Percentiles rank a stretch among this genome's conserved stretches.
Evolutionary conservation across 2,888 invertebrate genomes (phyloP).

Genomic region (Lasioglossum morio): DNA sequence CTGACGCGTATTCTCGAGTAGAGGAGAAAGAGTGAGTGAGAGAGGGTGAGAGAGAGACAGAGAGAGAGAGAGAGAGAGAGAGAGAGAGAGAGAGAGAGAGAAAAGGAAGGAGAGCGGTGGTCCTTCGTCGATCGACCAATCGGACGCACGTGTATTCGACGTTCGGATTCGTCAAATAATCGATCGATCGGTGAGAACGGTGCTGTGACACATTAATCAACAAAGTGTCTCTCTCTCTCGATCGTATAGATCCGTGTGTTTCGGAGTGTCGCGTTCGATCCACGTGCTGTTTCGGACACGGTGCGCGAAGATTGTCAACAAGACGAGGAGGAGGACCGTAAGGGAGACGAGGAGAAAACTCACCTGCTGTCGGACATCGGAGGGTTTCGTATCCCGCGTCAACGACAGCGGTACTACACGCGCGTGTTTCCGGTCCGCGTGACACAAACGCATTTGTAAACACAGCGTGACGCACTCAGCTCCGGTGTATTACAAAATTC

Average conservation of each 20-base stretch:
- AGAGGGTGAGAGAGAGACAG: too few species aligned
- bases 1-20: slow-evolving; percentile 2
- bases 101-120: too few species aligned
- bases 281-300: slow-evolving; percentile 44
- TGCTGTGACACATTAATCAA: slow-evolving; percentile 50
- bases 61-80: background rate
- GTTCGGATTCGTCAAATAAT: slow-evolving; percentile 15
- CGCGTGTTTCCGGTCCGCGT: slow-evolving; percentile 16
- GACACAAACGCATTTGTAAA: slow-evolving; percentile 54
- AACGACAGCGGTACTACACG: slow-evolving; percentile 7
- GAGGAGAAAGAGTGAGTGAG: too few species aligned
- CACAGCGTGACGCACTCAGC: slow-evolving; percentile 4
- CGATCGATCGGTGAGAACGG: slow-evolving; percentile 46
- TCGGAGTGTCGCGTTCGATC: slow-evolving; percentile 23
- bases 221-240: slow-evolving; percentile 18
- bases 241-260: slow-evolving; percentile 26
- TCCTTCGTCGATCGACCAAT: slow-evolving; percentile 32
- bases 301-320: slow-evolving; percentile 32
- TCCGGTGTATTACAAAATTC: slow-evolving; percentile 32
- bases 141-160: slow-evolving; percentile 30
- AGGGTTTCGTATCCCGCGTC: slow-evolving; percentile 14
- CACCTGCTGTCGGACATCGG: slow-evolving; percentile 1
- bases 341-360: slow-evolving; percentile 11
- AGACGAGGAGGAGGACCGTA: background rate
- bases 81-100: too few species aligned